Evolutionary conservation across 2,113 vertebrate genomes (phyloP), one percentile per base, ranked within the genome.

Genomic region (Epinephelus cyanopodus): DNA sequence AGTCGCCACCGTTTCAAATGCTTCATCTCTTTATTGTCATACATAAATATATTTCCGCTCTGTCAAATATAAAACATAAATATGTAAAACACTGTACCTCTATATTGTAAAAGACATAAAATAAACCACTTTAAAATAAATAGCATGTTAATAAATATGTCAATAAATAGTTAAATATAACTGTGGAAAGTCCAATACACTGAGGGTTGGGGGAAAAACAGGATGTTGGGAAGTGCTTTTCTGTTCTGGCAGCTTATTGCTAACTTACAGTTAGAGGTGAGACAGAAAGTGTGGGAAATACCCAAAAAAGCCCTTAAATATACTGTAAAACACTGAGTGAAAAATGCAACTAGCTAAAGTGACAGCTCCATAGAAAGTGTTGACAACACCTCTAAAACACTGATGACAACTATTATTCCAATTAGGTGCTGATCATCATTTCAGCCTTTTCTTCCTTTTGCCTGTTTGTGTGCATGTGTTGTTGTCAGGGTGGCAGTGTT

Each of bases 271-370:
- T 86, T 18, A 81, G 75, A 82, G 63, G 19, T 73, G 47, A 90
- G 79, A 93, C 78, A 81, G 90, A 91, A 94, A 93, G 90, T 92
- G 12, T 74, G 79, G 93, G 92, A 93, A 94, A 92, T 92, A 92
- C 91, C 91, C 79, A 72, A 84, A 60, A 84, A 85, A 62, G 6
- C 70, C 86, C 72, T 84, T 63, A 33, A 74, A 68, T 47, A 74
- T 47, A 54, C 70, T 74, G 57, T 42, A 50, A 61, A 45, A 83
- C 25, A 76, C 15, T 7, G 15, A 17, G 33, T 65, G 21, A 37
- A 64, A 50, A 37, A 72, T n/a, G 21, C n/a, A 33, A 63, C 27
- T 6, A 21, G 14, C 14, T 61, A 15, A 47, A 78, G 47, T 37
- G 3, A 57, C 21, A 78, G 37, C 54, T 54, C 14, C 29, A 23